A percentile compares a stretch with the other conserved stretches of the same genome.
Evolutionary conservation across 2,888 invertebrate species (phyloP).

Genomic region (Cryptus armator): DNA sequence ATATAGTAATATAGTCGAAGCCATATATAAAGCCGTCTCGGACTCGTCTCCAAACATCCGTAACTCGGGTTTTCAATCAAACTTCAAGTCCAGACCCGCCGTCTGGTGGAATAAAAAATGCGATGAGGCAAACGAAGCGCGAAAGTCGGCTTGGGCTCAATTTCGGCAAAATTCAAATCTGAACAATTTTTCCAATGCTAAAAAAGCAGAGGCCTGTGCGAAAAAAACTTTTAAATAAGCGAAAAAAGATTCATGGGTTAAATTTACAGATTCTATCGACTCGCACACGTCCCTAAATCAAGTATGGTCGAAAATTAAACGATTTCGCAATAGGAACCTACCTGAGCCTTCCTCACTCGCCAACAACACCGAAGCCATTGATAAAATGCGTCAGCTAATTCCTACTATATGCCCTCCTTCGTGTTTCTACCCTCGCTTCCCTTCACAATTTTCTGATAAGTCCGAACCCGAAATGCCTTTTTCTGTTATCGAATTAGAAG

Average conservation of each 20-base stretch:
- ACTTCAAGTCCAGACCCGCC: constrained; percentile 9
- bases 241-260: constrained; percentile 13
- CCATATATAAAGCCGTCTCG: background rate
- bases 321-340: background rate
- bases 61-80: background rate
- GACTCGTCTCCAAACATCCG: background rate
- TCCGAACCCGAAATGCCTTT: no score
- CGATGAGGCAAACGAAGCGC: background rate
- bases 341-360: background rate
- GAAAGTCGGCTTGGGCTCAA: background rate
- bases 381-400: background rate
- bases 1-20: constrained; percentile 7
- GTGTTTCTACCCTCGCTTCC: background rate
- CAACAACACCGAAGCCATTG: background rate
- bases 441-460: background rate
- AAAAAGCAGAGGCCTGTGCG: background rate
- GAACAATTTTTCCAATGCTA: background rate
- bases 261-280: constrained; percentile 1
- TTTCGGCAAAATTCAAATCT: background rate
- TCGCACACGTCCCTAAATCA: background rate
- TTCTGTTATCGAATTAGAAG: background rate
- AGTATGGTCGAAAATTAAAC: constrained; percentile 25
- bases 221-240: constrained; percentile 8
- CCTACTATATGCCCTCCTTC: constrained; percentile 12
- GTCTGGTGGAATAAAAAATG: constrained; percentile 33